Evolutionary conservation across 1,140 invertebrate genomes (phyloP).

Genomic region (Penaeus chinensis): DNA sequence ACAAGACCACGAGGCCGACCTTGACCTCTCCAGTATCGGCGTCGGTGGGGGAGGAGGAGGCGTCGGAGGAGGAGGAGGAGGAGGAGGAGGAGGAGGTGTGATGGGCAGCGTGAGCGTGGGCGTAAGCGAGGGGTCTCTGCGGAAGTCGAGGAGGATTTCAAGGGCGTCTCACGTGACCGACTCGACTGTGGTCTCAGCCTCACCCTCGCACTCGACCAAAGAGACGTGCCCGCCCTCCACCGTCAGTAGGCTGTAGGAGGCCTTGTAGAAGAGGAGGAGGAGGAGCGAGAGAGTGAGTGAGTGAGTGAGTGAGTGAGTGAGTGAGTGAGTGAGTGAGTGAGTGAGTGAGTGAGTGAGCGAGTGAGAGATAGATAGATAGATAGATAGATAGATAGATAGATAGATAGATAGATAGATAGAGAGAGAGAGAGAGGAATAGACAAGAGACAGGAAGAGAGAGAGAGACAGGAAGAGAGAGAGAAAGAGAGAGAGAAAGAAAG

Average conservation of each 20-base stretch:
- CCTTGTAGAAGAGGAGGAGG: background rate
- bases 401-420: background rate
- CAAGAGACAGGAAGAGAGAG: too few species aligned
- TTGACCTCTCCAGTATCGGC: constrained; percentile 4
- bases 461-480: too few species aligned
- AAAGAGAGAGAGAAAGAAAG: too few species aligned
- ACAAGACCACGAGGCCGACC: background rate
- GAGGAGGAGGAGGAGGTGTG: background rate
- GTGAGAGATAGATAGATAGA: background rate
- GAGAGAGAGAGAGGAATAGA: too few species aligned
- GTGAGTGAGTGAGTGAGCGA: background rate
- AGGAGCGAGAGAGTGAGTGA: background rate
- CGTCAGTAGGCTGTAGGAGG: background rate
- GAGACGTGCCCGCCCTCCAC: constrained; percentile 9
- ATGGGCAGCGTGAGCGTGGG: background rate
- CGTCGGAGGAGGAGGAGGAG: background rate
- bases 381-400: background rate
- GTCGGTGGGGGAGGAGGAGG: background rate
- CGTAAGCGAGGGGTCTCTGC: background rate
- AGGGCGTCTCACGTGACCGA: background rate
- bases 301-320: background rate
- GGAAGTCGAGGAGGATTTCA: background rate
- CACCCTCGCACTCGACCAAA: constrained; percentile 14
- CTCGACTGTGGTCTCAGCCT: constrained; percentile 28
- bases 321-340: background rate